A percentile compares a stretch with the other conserved stretches of the same genome.
Conservation (phyloP, 2,888 invertebrate species). For the Thera britannica region DNA sequence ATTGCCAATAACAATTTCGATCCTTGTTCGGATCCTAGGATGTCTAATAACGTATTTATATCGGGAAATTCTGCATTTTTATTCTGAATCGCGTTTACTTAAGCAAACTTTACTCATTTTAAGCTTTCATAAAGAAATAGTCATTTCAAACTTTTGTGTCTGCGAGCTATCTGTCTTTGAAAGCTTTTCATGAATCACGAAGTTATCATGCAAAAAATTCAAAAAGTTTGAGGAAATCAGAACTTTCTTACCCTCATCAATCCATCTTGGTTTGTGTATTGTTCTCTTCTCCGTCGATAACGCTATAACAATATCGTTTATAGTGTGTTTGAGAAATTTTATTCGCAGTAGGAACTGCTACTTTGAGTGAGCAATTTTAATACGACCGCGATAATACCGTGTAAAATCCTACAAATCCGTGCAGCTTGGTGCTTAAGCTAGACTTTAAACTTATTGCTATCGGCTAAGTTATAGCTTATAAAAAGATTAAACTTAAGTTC, state of each 20-base stretch:
- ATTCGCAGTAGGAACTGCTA: background rate
- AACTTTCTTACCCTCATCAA: slow-evolving; percentile 64
- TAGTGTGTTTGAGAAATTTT: slow-evolving; percentile 14
- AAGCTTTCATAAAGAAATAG: slow-evolving; percentile 27
- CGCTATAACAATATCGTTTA: slow-evolving; percentile 25
- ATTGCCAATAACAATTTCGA: slow-evolving; percentile 43
- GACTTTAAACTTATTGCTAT: slow-evolving; percentile 36
- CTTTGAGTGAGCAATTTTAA: slow-evolving; percentile 16
- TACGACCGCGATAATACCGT: slow-evolving; percentile 16
- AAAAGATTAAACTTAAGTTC: slow-evolving; percentile 41
- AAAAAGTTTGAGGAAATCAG: slow-evolving; percentile 56
- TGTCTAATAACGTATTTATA: slow-evolving; percentile 26
- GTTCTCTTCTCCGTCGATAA: slow-evolving; percentile 45
- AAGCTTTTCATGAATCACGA: slow-evolving; percentile 66
- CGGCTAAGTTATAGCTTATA: slow-evolving; percentile 38
- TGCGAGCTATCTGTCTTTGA: slow-evolving; percentile 51
- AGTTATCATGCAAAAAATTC: slow-evolving; percentile 57
- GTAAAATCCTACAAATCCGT: slow-evolving; percentile 28
- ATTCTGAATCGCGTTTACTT: slow-evolving; percentile 9
- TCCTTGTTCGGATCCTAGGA: slow-evolving; percentile 35
- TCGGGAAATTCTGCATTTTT: slow-evolving; percentile 12
- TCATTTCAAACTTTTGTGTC: slow-evolving; percentile 40
- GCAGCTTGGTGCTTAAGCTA: slow-evolving; percentile 30
- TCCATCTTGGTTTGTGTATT: slow-evolving; percentile 55
- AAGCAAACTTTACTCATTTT: slow-evolving; percentile 27